Percentiles rank a stretch among this genome's conserved stretches.
phyloP scores from a whole-genome alignment of 2,113 vertebrate genomes.

The Cyphomyrus plagiostoma region DNA sequence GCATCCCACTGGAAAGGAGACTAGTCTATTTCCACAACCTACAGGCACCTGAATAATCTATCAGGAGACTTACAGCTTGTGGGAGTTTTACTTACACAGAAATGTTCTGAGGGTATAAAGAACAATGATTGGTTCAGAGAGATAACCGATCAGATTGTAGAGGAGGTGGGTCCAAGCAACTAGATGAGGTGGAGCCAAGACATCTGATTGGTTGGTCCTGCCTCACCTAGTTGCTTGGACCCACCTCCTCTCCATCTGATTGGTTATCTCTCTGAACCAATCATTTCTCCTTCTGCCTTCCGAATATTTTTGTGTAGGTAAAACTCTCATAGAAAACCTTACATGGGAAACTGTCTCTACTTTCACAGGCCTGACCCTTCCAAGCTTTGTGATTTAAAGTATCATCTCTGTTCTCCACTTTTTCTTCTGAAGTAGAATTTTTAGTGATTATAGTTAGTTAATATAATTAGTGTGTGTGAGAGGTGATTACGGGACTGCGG shows the following conservation, averaged over 20 bases:
- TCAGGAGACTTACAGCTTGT: background rate
- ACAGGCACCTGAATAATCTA: background rate
- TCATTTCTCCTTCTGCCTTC: background rate
- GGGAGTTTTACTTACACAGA: background rate
- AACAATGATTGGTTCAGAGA: background rate
- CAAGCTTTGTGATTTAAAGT: background rate
- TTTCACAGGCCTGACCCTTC: background rate
- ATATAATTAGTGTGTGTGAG: constrained; percentile 22
- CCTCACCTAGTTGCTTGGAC: background rate
- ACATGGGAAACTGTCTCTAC: background rate
- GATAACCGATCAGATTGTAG: background rate
- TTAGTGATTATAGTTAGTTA: background rate
- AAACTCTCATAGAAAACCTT: background rate
- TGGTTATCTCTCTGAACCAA: background rate
- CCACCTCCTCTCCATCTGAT: background rate
- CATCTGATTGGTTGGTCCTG: background rate
- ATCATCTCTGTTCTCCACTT: background rate
- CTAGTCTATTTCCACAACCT: background rate
- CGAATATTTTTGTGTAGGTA: background rate
- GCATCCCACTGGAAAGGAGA: background rate
- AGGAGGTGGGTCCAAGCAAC: background rate
- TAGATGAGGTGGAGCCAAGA: background rate
- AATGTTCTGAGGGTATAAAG: background rate
- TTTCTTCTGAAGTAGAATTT: background rate
- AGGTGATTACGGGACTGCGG: constrained; percentile 17